Base-by-base conservation (phyloP, 2,797 vertebrate species). In the Pangasius larnaudii region DNA sequence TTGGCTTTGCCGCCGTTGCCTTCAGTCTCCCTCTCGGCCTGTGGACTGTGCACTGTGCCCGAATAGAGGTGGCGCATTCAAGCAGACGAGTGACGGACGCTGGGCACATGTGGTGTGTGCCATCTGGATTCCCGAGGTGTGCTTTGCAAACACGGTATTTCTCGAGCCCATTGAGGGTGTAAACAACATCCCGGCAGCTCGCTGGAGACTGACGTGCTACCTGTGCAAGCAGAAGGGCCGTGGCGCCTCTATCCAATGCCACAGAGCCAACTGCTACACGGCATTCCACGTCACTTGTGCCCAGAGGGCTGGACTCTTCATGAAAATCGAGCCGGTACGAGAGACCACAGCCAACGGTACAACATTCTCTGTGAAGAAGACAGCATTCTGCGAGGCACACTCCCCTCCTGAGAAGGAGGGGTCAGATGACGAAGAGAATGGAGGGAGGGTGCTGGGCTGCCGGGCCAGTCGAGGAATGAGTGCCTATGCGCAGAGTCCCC, bases 111-210 rank as follows among this genome's bases (percentile, higher is more conserved):
- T 98, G 72, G 96, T 98, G 51, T 98, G 97, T 86, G 97, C 97
- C 91, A 96, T 98, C 92, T 98, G 97, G 97, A 97, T 98, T 90
- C 97, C 97, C 2, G 97, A 98, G 91, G 97, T 98, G 88, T 97
- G 97, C 91, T 98, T 98, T 74, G 97, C 97, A 27, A 98, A 98
- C 92, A 97, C 97, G 0, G 97, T 98, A 87, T 97, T 98, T 90
- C 93, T 98, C 92, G 97, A 98, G 92, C 97, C 97, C 36, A 95
- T 98, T 0, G 97, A 98, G 91, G 97, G 97, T 39, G 96, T 97
- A 30, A 95, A 92, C 71, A 97, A 97, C 90, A 97, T 98, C 90
- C 97, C 97, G 0, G 92, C 96, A 0, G 97, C 97, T 69, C 95
- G 97, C 58, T 98, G 97, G 97, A 97, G 97, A 91, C 95, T 98